Conservation (phyloP, 2,888 invertebrate genomes). For the Furcula furcula region DNA sequence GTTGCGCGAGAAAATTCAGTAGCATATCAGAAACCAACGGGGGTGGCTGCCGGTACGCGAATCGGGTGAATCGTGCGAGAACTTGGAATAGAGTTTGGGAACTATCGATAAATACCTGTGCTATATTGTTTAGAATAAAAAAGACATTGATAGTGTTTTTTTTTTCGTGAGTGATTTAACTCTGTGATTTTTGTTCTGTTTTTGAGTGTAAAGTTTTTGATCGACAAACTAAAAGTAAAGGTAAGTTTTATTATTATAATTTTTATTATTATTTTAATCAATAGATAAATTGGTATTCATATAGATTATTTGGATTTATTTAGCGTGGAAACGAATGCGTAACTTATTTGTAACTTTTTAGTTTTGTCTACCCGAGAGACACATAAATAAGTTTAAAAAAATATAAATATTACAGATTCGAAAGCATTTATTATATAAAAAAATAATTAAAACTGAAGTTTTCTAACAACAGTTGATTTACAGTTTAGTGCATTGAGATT, state of each 20-base stretch:
- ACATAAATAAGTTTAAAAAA: too few species aligned
- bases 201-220: neutral
- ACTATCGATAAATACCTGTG: neutral
- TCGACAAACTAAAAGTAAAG: neutral
- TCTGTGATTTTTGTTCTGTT: neutral
- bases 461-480: too few species aligned
- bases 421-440: too few species aligned
- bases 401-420: too few species aligned
- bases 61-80: neutral
- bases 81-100: neutral
- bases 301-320: too few species aligned
- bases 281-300: too few species aligned
- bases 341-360: too few species aligned
- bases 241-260: neutral
- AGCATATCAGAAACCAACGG: conserved; percentile 5
- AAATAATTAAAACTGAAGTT: too few species aligned
- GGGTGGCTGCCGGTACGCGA: conserved; percentile 7
- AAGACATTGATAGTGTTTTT: neutral
- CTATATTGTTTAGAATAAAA: neutral
- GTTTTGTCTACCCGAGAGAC: too few species aligned
- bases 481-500: too few species aligned
- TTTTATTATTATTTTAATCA: too few species aligned
- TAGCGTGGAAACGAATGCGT: too few species aligned
- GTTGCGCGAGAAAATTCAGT: conserved; percentile 10
- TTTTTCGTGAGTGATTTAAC: neutral